These are phyloP conservation scores for Malacoraja senta DNA, from an alignment of 2,797 vertebrate species.

Conservation along the genomic window DNA sequence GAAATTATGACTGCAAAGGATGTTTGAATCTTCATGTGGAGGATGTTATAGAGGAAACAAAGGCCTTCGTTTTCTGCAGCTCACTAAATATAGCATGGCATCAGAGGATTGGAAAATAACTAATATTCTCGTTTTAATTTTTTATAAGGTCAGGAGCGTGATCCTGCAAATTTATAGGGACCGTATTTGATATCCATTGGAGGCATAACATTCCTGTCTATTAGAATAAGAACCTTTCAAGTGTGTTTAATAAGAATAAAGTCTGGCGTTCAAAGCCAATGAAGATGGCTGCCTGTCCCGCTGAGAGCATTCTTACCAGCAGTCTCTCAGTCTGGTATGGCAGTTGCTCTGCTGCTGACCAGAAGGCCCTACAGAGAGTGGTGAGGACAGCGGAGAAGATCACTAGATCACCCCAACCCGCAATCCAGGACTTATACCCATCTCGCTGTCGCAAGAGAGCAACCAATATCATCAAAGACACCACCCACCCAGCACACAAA, in stretches of 20 bases:
- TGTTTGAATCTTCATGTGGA: constrained; percentile 18
- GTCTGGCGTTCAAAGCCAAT: background rate
- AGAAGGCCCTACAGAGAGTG: too few species aligned
- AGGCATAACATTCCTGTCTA: background rate
- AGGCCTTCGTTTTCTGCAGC: background rate
- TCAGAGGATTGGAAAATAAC: constrained; percentile 14
- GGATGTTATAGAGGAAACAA: constrained; percentile 1
- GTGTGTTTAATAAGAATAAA: background rate
- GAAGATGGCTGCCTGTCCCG: too few species aligned
- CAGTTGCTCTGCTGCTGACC: too few species aligned
- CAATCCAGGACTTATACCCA: too few species aligned
- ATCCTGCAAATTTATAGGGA: constrained; percentile 21
- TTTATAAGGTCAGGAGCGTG: constrained; percentile 12
- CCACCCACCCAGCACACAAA: too few species aligned
- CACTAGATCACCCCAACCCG: too few species aligned
- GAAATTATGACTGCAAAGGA: background rate
- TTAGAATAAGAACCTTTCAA: constrained; percentile 4
- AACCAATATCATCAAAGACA: too few species aligned
- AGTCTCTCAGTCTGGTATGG: too few species aligned
- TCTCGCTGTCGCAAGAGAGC: too few species aligned
- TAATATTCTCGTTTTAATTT: constrained; percentile 9
- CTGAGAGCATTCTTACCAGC: too few species aligned
- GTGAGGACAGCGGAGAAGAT: too few species aligned
- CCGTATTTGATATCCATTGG: background rate
- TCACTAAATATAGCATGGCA: constrained; percentile 17